phyloP scores from a whole-genome alignment of 2,113 vertebrate species.

The Galemys pyrenaicus region DNA sequence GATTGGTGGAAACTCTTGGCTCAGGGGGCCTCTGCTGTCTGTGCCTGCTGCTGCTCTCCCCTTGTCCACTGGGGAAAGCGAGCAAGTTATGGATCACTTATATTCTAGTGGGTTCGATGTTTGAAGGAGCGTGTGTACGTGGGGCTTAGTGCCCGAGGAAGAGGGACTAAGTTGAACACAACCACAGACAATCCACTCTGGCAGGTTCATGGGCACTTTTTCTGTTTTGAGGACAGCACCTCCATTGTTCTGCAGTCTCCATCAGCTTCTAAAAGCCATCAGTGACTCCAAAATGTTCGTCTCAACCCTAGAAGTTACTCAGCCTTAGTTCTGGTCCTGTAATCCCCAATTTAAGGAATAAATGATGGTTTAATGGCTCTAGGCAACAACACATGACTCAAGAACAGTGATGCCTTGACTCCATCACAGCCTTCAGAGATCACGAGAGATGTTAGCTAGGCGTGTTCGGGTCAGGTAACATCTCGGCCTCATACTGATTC shows the following conservation, averaged over 20 bases:
- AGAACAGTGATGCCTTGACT: neutral
- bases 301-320: neutral
- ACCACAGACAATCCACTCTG: neutral
- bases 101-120: neutral
- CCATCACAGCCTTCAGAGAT: neutral
- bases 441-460: neutral
- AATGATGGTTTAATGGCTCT: neutral
- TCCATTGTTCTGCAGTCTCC: neutral
- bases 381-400: neutral
- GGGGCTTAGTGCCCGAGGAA: neutral
- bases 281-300: neutral
- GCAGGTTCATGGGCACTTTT: neutral
- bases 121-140: neutral
- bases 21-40: too few species aligned
- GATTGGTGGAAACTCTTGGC: neutral
- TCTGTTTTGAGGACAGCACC: neutral
- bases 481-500: neutral
- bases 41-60: neutral
- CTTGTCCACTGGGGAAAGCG: neutral
- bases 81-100: neutral
- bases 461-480: too few species aligned
- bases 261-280: neutral
- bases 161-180: neutral
- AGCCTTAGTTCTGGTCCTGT: neutral
- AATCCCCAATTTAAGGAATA: neutral